Conservation (phyloP, 2,113 vertebrate genomes). For the Mobula birostris region DNA sequence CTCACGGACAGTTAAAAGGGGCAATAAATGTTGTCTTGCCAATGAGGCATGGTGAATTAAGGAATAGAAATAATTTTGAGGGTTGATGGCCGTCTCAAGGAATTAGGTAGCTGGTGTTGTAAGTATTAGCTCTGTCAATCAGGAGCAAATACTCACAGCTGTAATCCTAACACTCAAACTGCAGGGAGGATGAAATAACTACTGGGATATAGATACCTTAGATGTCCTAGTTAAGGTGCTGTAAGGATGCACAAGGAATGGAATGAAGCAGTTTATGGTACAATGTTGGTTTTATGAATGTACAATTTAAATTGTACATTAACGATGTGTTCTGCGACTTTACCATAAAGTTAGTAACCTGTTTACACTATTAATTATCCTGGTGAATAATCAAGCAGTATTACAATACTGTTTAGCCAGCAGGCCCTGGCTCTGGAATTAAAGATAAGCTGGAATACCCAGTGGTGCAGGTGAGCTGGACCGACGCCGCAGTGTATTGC, state of each 20-base stretch:
- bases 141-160: not conserved
- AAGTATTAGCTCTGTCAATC: not conserved
- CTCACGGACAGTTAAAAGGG: too few species aligned
- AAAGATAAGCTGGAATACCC: slow-evolving; percentile 70
- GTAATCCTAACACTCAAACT: not conserved
- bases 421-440: slow-evolving; percentile 81
- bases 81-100: not conserved
- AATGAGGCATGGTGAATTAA: too few species aligned
- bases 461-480: slow-evolving; percentile 94
- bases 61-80: not conserved
- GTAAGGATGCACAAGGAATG: not conserved
- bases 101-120: not conserved
- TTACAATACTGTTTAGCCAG: slow-evolving; percentile 58
- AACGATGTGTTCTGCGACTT: not conserved
- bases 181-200: not conserved
- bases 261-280: not conserved
- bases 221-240: not conserved
- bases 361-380: not conserved
- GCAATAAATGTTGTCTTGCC: too few species aligned
- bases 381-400: not conserved
- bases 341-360: not conserved
- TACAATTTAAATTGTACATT: not conserved
- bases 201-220: not conserved
- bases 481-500: slow-evolving; percentile 78
- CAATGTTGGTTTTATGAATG: not conserved